These are phyloP conservation scores for Zhuqinia jingwanae DNA, from an alignment of 2,888 invertebrate genomes.

Conservation along the genomic window DNA sequence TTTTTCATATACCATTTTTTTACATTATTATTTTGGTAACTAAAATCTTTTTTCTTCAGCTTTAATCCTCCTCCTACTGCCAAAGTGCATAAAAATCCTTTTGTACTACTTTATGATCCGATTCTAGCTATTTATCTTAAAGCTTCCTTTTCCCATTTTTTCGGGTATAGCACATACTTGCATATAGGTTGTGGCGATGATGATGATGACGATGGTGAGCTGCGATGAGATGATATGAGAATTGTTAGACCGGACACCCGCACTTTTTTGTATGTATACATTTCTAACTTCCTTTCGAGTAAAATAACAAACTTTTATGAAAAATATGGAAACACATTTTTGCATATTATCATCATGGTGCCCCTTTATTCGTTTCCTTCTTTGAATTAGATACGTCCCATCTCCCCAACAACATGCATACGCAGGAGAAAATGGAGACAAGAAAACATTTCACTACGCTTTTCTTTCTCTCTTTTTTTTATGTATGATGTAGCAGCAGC, in stretches of 20 bases:
- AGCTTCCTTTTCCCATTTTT: too few relatives aligned
- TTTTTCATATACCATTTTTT: too few relatives aligned
- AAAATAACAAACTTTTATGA: conserved; percentile 7
- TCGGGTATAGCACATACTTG: neutral
- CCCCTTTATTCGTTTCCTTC: conserved; percentile 39
- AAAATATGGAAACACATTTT: neutral
- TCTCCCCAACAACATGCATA: conserved; percentile 60
- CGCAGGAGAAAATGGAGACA: conserved; percentile 47
- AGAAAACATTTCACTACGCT: conserved; percentile 67
- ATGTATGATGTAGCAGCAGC: conserved; percentile 30
- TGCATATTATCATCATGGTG: neutral
- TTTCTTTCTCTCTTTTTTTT: conserved; percentile 70
- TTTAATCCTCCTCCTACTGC: too few relatives aligned
- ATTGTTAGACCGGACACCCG: conserved; percentile 30
- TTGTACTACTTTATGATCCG: neutral
- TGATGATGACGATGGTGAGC: too few relatives aligned
- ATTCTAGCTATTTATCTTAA: conserved; percentile 21
- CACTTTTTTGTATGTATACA: neutral
- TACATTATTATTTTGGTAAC: too few relatives aligned
- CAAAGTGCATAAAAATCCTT: too few relatives aligned
- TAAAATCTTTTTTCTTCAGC: too few relatives aligned
- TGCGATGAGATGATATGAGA: conserved; percentile 41
- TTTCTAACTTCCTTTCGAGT: neutral
- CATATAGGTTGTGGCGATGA: neutral
- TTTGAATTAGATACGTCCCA: conserved; percentile 75